These are phyloP conservation scores for Cyclophora punctaria DNA, from an alignment of 2,888 invertebrate genomes.

Conservation along the genomic window DNA sequence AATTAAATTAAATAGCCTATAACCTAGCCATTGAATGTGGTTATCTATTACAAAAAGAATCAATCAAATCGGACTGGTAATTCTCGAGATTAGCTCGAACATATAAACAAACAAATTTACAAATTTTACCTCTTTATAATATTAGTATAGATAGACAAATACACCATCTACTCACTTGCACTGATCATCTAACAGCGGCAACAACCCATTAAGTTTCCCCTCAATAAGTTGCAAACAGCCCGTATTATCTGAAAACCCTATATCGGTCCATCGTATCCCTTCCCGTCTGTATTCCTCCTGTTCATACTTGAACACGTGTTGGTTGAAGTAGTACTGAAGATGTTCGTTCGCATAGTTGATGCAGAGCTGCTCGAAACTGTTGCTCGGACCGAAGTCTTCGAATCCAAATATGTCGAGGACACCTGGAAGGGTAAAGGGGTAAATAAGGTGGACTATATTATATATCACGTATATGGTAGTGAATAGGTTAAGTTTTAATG, in stretches of 20 bases:
- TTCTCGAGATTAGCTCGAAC: too few relatives aligned
- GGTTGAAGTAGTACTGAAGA: constrained; percentile 97
- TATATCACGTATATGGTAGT: too few relatives aligned
- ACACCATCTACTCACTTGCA: constrained; percentile 84
- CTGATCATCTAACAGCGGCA: constrained; percentile 95
- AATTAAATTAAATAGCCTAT: too few relatives aligned
- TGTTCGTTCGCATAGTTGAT: constrained; percentile 99
- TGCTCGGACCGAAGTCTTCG: constrained; percentile 92
- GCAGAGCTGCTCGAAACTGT: constrained; percentile 97
- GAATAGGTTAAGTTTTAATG: too few relatives aligned
- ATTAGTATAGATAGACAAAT: too few relatives aligned
- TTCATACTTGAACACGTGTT: constrained; percentile 98
- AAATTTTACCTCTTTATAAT: too few relatives aligned
- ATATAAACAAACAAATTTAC: too few relatives aligned
- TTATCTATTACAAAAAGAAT: too few relatives aligned
- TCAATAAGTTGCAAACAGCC: constrained; percentile 95
- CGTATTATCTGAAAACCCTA: constrained; percentile 96
- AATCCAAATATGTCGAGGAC: constrained; percentile 98
- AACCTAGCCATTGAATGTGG: too few relatives aligned
- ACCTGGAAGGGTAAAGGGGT: constrained; percentile 57
- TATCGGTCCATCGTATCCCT: constrained; percentile 95
- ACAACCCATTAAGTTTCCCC: constrained; percentile 90
- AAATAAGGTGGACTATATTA: too few relatives aligned
- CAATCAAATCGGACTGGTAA: too few relatives aligned
- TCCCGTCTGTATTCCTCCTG: constrained; percentile 96